Conservation (phyloP, 2,113 vertebrate genomes). For the Globicephala melas region DNA sequence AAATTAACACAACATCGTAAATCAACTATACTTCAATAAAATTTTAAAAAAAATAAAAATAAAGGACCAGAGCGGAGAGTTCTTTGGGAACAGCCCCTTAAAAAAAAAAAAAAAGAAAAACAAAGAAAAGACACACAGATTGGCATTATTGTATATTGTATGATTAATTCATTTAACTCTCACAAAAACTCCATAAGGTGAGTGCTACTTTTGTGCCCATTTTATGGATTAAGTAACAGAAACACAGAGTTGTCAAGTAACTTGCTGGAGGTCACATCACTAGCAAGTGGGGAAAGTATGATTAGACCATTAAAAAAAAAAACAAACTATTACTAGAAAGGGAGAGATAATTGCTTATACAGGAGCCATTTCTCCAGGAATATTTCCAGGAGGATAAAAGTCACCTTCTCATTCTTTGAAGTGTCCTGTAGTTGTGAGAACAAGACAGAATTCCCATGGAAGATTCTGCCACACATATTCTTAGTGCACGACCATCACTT, state of each 20-base stretch:
- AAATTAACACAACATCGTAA: too few relatives aligned
- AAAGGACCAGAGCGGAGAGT: background rate
- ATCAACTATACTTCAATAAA: too few relatives aligned
- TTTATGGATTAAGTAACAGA: background rate
- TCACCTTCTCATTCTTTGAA: background rate
- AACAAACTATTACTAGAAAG: background rate
- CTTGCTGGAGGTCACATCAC: background rate
- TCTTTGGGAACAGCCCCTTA: background rate
- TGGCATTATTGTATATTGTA: too few relatives aligned
- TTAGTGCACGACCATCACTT: rapidly evolving
- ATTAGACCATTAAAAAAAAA: background rate
- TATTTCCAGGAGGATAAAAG: background rate
- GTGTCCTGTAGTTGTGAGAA: background rate
- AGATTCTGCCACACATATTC: rapidly evolving
- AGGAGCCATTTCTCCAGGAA: background rate
- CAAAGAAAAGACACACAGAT: background rate
- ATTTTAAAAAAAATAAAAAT: too few relatives aligned
- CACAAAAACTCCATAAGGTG: background rate
- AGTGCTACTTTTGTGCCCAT: background rate
- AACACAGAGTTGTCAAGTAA: too few relatives aligned
- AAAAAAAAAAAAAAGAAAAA: background rate
- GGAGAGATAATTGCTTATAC: rapidly evolving
- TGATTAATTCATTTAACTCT: background rate
- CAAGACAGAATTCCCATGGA: background rate
- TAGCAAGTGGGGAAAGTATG: background rate